These are phyloP conservation scores for Entelurus aequoreus DNA, from an alignment of 2,113 vertebrate genomes.

Conservation along the genomic window DNA sequence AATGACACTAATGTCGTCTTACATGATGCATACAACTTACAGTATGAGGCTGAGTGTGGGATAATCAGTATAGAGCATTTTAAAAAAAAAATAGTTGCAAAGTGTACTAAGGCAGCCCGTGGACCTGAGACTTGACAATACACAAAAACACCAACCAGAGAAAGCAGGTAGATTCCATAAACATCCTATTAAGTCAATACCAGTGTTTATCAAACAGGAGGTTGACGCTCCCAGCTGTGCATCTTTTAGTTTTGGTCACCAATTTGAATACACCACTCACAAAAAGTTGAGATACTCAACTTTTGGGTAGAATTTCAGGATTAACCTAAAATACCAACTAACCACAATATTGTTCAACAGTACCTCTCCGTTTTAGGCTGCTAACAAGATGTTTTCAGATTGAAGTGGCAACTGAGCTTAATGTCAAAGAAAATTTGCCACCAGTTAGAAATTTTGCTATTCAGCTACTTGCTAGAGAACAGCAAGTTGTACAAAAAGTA, in stretches of 20 bases:
- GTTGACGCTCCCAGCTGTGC: conserved; percentile 46
- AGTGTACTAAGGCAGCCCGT: conserved; percentile 29
- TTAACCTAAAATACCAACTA: no score
- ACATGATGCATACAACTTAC: conserved; percentile 22
- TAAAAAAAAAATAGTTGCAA: neutral
- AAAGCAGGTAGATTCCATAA: conserved; percentile 22
- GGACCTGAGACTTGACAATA: conserved; percentile 59
- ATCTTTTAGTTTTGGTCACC: conserved; percentile 27
- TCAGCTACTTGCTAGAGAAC: no score
- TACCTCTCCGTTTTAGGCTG: no score
- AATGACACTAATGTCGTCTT: conserved; percentile 1
- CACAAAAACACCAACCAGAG: conserved; percentile 31
- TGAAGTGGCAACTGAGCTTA: no score
- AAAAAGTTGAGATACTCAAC: no score
- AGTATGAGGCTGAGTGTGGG: conserved; percentile 17
- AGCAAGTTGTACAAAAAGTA: no score
- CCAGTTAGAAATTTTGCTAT: no score
- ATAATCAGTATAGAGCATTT: conserved; percentile 4
- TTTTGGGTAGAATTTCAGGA: no score
- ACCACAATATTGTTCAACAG: no score
- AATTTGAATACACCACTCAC: no score
- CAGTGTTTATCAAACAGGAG: conserved; percentile 37
- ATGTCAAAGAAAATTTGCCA: no score
- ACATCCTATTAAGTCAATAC: conserved; percentile 10
- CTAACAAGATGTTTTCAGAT: no score